Evolutionary conservation across 2,888 invertebrate species (phyloP).

Genomic region (Liopterus haemorrhoidalis): DNA sequence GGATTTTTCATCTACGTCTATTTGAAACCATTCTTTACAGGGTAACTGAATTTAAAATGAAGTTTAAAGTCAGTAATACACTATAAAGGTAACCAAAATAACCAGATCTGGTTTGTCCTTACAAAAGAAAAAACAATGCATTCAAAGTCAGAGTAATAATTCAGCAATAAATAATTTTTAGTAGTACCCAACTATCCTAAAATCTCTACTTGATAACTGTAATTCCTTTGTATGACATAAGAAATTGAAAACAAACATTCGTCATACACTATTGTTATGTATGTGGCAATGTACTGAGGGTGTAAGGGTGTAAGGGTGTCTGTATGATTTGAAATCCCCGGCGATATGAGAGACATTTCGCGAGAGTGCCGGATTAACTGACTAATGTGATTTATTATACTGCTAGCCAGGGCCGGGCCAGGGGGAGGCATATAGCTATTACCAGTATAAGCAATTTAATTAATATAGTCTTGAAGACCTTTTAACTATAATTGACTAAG

Average conservation of each 20-base stretch:
- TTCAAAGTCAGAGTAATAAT: no score
- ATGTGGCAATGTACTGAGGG: background rate
- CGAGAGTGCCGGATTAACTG: conserved; percentile 41
- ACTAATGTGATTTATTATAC: conserved; percentile 47
- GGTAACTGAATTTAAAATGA: no score
- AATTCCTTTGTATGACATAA: background rate
- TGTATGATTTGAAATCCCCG: conserved; percentile 25
- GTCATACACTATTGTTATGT: background rate
- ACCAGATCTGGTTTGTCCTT: no score
- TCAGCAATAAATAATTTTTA: no score
- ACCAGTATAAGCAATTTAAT: conserved; percentile 43
- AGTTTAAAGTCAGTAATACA: no score
- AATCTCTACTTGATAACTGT: background rate
- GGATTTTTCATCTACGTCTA: no score
- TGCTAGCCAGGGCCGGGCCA: conserved; percentile 40
- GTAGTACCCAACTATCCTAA: background rate
- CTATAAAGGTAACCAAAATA: no score
- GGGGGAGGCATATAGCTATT: conserved; percentile 29
- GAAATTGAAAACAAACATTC: background rate
- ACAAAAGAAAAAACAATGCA: no score
- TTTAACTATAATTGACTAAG: conserved; percentile 50
- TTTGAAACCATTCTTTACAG: no score
- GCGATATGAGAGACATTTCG: conserved; percentile 35
- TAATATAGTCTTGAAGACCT: conserved; percentile 48
- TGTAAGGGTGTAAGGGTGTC: background rate